These are phyloP conservation scores for Benthosema pterotum DNA, from an alignment of 2,797 vertebrate genomes.

Conservation along the genomic window DNA sequence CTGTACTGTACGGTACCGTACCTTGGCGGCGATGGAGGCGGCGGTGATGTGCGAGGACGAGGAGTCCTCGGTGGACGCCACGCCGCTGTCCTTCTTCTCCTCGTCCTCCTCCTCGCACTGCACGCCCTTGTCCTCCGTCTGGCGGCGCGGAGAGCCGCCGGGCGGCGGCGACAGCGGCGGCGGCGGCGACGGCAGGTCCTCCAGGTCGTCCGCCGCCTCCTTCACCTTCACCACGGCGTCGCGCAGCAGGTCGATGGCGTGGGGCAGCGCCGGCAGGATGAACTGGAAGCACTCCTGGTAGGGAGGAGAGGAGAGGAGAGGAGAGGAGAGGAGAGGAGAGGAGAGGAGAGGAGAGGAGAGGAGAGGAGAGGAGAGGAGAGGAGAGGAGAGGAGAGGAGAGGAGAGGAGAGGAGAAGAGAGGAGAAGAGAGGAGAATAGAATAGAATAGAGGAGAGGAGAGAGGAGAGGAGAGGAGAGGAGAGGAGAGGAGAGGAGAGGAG, in stretches of 20 bases:
- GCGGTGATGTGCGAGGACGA: conserved; percentile 98
- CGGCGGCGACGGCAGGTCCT: conserved; percentile 96
- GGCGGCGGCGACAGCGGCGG: conserved; percentile 96
- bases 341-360: too few species aligned
- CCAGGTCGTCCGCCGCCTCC: conserved; percentile 95
- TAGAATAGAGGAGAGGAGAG: too few species aligned
- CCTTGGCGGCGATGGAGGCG: conserved; percentile 97
- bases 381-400: too few species aligned
- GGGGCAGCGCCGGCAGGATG: conserved; percentile 98
- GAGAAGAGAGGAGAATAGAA: too few species aligned
- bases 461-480: too few species aligned
- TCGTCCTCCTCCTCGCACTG: conserved; percentile 99
- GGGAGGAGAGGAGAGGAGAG: conserved; percentile 6
- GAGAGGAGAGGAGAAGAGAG: too few species aligned
- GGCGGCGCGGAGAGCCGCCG: conserved; percentile 91
- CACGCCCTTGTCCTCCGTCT: conserved; percentile 97
- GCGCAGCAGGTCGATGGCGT: conserved; percentile 96
- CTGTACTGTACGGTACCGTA: too few species aligned
- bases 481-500: too few species aligned
- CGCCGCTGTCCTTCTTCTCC: conserved; percentile 98
- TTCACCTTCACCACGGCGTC: conserved; percentile 99
- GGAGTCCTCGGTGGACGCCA: conserved; percentile 98
- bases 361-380: too few species aligned
- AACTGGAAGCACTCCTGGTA: conserved; percentile 98
- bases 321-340: too few species aligned